A percentile compares a stretch with the other conserved stretches of the same genome.
These are phyloP conservation scores for Anser cygnoides DNA, from an alignment of 2,113 vertebrate species.

Conservation along the genomic window DNA sequence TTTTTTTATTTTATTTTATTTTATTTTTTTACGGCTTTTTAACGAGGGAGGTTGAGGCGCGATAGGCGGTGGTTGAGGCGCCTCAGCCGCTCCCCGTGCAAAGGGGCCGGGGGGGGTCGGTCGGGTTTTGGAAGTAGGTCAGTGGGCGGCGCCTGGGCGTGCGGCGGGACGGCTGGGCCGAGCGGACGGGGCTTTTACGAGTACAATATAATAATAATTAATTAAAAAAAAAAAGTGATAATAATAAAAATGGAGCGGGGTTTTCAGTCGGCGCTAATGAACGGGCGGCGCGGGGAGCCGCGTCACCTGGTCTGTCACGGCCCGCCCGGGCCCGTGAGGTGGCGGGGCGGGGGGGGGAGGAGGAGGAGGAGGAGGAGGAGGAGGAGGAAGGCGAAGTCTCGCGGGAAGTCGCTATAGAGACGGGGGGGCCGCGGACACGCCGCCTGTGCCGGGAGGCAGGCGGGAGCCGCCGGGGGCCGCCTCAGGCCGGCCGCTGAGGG, in stretches of 20 bases:
- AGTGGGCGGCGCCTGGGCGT: not conserved
- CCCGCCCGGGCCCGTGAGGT: not conserved
- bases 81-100: not conserved
- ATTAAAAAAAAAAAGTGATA: too few species aligned
- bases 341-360: not conserved
- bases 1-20: not conserved
- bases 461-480: not conserved
- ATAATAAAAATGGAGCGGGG: too few species aligned
- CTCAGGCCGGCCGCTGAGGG: not conserved
- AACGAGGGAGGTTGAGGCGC: not conserved
- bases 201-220: too few species aligned
- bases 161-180: too few species aligned
- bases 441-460: not conserved
- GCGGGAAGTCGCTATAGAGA: too few species aligned
- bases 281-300: not conserved
- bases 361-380: too few species aligned
- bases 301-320: not conserved
- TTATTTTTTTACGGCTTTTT: too few species aligned
- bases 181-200: too few species aligned
- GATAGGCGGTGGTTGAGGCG: not conserved
- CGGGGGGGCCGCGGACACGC: too few species aligned
- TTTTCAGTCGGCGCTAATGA: not conserved
- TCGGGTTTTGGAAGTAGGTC: not conserved
- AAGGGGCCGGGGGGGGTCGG: too few species aligned
- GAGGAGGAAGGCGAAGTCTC: too few species aligned